Evolutionary conservation across 2,113 vertebrate genomes (phyloP).

Genomic region (Nesogale talazaci): DNA sequence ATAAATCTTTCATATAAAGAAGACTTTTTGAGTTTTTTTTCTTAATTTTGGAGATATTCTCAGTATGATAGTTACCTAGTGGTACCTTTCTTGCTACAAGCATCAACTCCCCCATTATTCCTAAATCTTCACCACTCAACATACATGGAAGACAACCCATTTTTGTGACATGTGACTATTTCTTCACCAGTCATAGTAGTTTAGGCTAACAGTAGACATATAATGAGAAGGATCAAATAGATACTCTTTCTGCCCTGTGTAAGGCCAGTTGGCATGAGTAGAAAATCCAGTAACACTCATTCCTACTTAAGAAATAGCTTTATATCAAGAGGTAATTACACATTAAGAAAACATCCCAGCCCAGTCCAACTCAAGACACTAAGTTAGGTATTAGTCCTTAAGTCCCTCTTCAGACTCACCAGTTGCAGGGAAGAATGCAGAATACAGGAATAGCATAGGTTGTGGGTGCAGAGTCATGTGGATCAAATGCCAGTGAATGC

Average conservation of each 20-base stretch:
- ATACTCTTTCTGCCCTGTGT: conserved; percentile 28
- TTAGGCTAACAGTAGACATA: background rate
- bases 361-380: too few relatives aligned
- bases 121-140: background rate
- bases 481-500: too few relatives aligned
- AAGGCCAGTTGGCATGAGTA: too few relatives aligned
- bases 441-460: too few relatives aligned
- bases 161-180: background rate
- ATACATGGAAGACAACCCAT: background rate
- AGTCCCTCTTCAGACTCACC: too few relatives aligned
- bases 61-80: background rate
- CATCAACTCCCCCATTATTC: background rate
- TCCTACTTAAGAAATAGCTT: too few relatives aligned
- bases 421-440: too few relatives aligned
- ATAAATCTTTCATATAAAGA: background rate
- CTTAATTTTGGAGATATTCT: background rate
- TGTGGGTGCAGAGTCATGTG: too few relatives aligned
- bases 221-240: background rate
- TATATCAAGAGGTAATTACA: too few relatives aligned
- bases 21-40: background rate
- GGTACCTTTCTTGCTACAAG: background rate
- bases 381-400: too few relatives aligned
- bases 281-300: too few relatives aligned
- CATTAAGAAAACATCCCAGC: too few relatives aligned
- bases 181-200: background rate